Base-by-base conservation (phyloP, 2,113 vertebrate species). In the Euleptes europaea region DNA sequence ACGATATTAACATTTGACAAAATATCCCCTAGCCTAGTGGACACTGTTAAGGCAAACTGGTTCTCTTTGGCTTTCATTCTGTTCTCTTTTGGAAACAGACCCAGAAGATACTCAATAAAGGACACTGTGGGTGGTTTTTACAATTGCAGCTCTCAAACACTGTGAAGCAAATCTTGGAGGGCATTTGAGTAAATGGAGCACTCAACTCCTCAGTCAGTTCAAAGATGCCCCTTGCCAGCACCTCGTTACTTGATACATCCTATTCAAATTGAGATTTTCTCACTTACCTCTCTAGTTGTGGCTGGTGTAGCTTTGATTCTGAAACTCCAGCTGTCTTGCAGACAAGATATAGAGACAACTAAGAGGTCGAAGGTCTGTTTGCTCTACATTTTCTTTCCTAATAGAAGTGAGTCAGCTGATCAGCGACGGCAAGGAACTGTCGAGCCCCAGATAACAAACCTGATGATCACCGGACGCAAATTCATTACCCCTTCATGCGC, bases 301-400 rank as follows among this genome's bases (percentile, higher is more conserved):
- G 89, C 79, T 85, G 89, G 85, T 76, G 84, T 60, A 74, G 86
- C 84, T 88, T 83, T 90, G 82, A 89, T 78, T 77, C 84, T 88
- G 90, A 92, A 88, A 87, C 65, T 44, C 10, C 0, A 0, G 77
- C 81, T 83, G 78, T 86, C 75, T 83, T 33, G 85, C 86, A 86
- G 78, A 86, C 31, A 70, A 91, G 85, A 94, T 88, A 93, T 89
- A 93, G 83, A 3, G 31, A 76, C 33, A 88, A 60, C 8, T 33
- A 87, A 82, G 5, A 75, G 91, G 80, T 91, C 92, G 91, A 88
- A 95, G 89, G 89, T 93, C 90, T 12, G 47, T 91, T 88, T 90
- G 83, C 90, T 93, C 79, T 78, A 57, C 81, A 74, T 88, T 88
- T 88, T 88, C 77, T 94, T 95, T 93, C 88, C 90, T 92, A 92